Conservation (phyloP, 64 coral and sea anemone species). For the Montipora sp. region DNA sequence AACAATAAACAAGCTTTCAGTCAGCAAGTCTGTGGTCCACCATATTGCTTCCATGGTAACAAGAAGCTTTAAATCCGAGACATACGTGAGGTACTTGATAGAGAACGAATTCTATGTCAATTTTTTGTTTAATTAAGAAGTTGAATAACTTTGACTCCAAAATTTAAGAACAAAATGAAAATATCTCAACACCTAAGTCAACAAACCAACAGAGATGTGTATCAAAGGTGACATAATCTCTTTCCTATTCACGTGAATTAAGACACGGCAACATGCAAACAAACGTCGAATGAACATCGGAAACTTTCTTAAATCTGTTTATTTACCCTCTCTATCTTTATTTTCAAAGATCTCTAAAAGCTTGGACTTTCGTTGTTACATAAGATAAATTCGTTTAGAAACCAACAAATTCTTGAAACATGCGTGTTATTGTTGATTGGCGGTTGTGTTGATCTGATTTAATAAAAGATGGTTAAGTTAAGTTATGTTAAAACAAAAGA, state of each 20-base stretch:
- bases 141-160: background rate
- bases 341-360: background rate
- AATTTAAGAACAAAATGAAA: background rate
- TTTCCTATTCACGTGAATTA: background rate
- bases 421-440: background rate
- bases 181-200: background rate
- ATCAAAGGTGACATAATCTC: background rate
- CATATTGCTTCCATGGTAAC: slow-evolving; percentile 48
- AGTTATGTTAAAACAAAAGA: background rate
- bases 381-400: background rate
- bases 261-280: background rate
- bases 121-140: background rate
- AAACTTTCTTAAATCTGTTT: background rate
- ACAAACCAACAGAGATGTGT: background rate
- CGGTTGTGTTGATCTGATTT: background rate
- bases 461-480: too few species aligned
- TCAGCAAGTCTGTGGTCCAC: background rate
- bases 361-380: background rate
- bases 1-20: background rate
- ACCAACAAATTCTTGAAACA: background rate
- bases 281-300: background rate
- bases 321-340: background rate
- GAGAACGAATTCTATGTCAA: too few species aligned
- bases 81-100: background rate
- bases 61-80: background rate